Conservation (phyloP, 53 echinoderm and acorn worm genomes). For the Zoroaster sp. region DNA sequence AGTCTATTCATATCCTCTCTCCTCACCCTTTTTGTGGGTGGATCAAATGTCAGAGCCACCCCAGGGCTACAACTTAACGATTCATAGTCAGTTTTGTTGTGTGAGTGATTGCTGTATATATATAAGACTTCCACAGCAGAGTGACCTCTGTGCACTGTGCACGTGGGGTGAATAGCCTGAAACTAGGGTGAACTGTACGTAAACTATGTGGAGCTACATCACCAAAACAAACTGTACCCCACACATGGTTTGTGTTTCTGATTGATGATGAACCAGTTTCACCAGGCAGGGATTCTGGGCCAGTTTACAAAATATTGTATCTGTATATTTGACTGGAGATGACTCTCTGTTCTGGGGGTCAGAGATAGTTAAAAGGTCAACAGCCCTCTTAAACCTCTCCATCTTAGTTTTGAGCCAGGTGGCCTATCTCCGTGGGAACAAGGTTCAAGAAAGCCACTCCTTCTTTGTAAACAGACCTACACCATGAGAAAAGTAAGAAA, state of each 20-base stretch:
- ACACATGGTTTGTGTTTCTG: slow-evolving; percentile 22
- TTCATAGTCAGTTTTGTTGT: slow-evolving; percentile 33
- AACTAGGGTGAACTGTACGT: slow-evolving; percentile 21
- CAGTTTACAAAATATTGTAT: neutral
- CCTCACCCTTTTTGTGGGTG: slow-evolving; percentile 43
- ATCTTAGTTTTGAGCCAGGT: neutral
- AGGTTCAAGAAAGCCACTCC: neutral
- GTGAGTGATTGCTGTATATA: slow-evolving; percentile 36
- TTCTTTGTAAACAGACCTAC: neutral
- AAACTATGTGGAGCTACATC: neutral
- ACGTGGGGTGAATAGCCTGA: slow-evolving; percentile 33
- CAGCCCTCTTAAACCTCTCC: neutral
- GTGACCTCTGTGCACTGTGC: neutral
- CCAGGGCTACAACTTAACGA: slow-evolving; percentile 13
- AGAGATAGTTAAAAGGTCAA: neutral
- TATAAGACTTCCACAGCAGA: neutral
- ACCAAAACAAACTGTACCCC: neutral
- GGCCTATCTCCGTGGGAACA: slow-evolving; percentile 4
- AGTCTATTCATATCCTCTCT: slow-evolving; percentile 33
- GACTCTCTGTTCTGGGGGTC: neutral
- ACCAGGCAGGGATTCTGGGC: neutral
- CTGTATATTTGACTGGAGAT: neutral
- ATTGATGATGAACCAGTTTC: neutral
- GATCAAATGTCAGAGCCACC: slow-evolving; percentile 42
- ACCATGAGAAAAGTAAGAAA: too few species aligned